Base-by-base conservation (phyloP, 1,140 invertebrate species). In the Drosophila oshimai region DNA sequence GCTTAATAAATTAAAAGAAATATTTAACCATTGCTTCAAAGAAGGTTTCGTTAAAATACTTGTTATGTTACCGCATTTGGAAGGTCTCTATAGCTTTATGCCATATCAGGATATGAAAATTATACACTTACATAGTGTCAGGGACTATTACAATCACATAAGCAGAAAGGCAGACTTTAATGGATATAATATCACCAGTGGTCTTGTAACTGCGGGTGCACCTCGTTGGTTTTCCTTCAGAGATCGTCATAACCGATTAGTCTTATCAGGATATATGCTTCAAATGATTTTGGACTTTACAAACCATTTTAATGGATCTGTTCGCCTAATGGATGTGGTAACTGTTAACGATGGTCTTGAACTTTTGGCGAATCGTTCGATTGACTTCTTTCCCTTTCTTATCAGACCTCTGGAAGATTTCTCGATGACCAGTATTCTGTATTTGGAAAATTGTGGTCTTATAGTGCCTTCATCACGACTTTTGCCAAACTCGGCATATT, bases 191-290 rank as follows among this genome's bases (percentile, higher is more conserved):
- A 74, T 83, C 0, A 84, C 54, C 7, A 70, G 54, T 28, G 79
- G 74, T 4, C 58, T 83, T 1, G 31, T 74, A 5, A 49, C 41
- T 1, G 47, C 64, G 5, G 69, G 57, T n/a, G 69, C 79, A 9
- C 79, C 79, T 0, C 47, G 70, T 28, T 72, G 64, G 18, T 84
- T 84, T 31, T 41, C 55, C n/a, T 84, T 79, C 22, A 51, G 15
- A 12, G 53, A 84, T 57, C 51, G 72, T 2, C 22, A 39, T 0
- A 36, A 68, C 10, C 37, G 37, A 17, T 7, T 49, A 3, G 20
- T 84, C 5, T 53, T 74, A 12, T 68, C 79, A 3, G 79, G 79
- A 2, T 84, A 84, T 58, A 84, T 84, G 79, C 57, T 84, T 3
- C 29, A 49, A 0, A 84, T 79, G 34, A 9, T 45, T 0, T 13